These are phyloP conservation scores for Watersipora subatra DNA, from an alignment of 1,140 invertebrate genomes.

Conservation along the genomic window DNA sequence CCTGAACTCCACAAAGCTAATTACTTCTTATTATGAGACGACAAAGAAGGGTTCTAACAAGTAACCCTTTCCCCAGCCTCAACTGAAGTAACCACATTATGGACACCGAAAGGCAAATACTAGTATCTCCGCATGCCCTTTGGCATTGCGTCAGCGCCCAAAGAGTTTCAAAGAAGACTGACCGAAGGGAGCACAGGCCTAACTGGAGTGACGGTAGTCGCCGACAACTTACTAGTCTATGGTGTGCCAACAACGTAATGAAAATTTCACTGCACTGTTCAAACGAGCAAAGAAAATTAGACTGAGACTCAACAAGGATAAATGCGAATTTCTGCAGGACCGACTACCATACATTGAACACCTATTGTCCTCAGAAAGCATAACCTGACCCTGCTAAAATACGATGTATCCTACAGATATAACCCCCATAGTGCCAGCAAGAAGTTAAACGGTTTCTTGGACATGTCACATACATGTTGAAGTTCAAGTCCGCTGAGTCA, in stretches of 20 bases:
- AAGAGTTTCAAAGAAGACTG: not conserved
- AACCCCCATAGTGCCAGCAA: not conserved
- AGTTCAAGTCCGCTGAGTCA: not conserved
- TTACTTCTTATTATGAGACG: too few relatives aligned
- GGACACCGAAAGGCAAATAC: not conserved
- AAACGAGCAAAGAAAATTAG: not conserved
- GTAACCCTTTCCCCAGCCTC: too few relatives aligned
- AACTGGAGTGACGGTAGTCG: not conserved
- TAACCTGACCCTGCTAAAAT: not conserved
- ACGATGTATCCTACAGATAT: not conserved
- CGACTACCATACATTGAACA: not conserved
- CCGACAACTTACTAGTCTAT: not conserved
- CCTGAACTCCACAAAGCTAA: too few relatives aligned
- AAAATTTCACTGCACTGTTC: not conserved
- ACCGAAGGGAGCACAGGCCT: not conserved
- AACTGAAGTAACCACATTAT: too few relatives aligned
- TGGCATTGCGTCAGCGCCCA: not conserved
- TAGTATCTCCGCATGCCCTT: not conserved
- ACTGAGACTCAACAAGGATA: not conserved
- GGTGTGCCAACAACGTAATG: not conserved
- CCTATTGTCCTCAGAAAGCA: not conserved
- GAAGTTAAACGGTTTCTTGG: not conserved
- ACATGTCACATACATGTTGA: not conserved
- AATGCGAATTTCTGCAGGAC: not conserved
- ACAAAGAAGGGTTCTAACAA: too few relatives aligned